Evolutionary conservation across 2,888 invertebrate species (phyloP).

Genomic region (Platycnemis pennipes): DNA sequence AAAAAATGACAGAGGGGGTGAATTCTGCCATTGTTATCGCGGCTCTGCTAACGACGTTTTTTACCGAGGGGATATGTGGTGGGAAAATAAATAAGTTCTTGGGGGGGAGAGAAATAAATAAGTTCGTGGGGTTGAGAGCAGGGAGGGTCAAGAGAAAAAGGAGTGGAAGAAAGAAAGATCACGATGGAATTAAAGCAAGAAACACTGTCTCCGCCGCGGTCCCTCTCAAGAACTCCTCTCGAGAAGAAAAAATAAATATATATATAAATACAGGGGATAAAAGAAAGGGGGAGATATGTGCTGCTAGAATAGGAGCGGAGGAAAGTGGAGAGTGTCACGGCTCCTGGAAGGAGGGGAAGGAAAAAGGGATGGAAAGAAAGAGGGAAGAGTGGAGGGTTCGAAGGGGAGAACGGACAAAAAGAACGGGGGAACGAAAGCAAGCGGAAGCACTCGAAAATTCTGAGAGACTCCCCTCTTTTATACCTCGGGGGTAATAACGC

Average conservation of each 20-base stretch:
- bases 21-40: no score
- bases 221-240: no score
- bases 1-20: no score
- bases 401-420: not conserved
- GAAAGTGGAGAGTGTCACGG: no score
- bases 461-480: not conserved
- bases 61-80: not conserved
- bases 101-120: not conserved
- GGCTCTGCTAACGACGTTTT: no score
- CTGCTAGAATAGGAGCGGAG: no score
- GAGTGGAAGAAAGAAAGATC: not conserved
- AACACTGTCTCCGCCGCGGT: no score
- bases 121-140: not conserved
- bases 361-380: not conserved
- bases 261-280: not conserved
- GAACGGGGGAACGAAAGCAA: not conserved
- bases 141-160: not conserved
- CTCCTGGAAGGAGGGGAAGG: not conserved
- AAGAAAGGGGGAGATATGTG: not conserved
- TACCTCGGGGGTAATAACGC: conserved; percentile 49
- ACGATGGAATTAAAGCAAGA: no score
- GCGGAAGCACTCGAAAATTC: conserved; percentile 18
- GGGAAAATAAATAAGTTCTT: not conserved
- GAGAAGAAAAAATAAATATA: no score
- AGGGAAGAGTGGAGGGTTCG: not conserved